Percentiles rank a stretch among this genome's conserved stretches.
These are phyloP conservation scores for Thalassarche chlororhynchos DNA, from an alignment of 2,113 vertebrate genomes.

Conservation along the genomic window DNA sequence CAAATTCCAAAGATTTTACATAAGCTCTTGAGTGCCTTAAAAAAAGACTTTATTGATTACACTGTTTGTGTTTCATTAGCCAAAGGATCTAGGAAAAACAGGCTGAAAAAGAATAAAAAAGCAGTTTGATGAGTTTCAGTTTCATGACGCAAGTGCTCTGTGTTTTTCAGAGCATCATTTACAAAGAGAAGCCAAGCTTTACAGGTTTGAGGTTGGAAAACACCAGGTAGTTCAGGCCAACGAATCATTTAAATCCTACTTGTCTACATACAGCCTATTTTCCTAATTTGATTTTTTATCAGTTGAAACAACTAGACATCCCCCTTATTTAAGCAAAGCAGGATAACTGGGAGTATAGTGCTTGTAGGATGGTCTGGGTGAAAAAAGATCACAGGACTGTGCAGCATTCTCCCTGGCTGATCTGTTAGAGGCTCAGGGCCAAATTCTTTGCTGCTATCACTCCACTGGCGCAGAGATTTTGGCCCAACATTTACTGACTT, in stretches of 20 bases:
- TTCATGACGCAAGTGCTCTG: background rate
- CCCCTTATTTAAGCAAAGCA: background rate
- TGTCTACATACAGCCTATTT: background rate
- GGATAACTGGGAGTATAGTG: fast-evolving
- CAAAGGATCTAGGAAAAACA: background rate
- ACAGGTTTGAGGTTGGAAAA: background rate
- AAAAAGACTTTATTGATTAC: conserved; percentile 3
- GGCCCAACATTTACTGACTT: background rate
- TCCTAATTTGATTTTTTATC: background rate
- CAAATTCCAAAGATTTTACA: conserved; percentile 64
- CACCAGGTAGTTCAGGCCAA: background rate
- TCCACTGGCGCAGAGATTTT: background rate
- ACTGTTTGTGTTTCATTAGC: background rate
- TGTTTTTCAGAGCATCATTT: background rate
- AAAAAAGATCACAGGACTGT: background rate
- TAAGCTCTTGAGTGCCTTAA: conserved; percentile 7
- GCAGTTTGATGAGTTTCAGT: background rate
- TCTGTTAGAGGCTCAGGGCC: background rate
- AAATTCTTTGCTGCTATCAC: background rate
- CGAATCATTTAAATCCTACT: background rate
- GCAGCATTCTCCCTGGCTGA: background rate
- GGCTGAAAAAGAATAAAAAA: background rate
- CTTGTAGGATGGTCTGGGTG: background rate
- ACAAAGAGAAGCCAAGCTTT: background rate
- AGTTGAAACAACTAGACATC: background rate